These are phyloP conservation scores for Drosophila varians DNA, from an alignment of 1,140 invertebrate species.

Conservation along the genomic window DNA sequence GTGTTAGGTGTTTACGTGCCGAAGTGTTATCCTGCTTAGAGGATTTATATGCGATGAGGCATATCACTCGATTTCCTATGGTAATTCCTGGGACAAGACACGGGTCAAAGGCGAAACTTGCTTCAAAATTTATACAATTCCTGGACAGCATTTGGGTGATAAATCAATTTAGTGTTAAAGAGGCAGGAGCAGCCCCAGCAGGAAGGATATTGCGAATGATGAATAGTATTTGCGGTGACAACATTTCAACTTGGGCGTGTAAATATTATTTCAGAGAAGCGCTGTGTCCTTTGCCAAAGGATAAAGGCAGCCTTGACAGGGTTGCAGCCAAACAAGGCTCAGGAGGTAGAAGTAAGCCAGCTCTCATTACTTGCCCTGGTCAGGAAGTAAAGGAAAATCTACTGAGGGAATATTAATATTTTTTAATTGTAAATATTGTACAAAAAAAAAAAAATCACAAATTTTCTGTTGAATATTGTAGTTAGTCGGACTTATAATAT, in stretches of 20 bases:
- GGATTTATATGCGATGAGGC: constrained; percentile 47
- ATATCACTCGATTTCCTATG: constrained; percentile 38
- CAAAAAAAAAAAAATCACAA: no score
- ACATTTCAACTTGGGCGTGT: constrained; percentile 61
- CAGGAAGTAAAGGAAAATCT: neutral
- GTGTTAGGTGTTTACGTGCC: constrained; percentile 72
- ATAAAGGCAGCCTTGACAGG: constrained; percentile 48
- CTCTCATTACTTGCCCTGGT: neutral
- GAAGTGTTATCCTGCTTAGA: constrained; percentile 67
- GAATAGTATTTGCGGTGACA: constrained; percentile 68
- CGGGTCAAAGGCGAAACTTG: constrained; percentile 44
- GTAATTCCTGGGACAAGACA: constrained; percentile 3
- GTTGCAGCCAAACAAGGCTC: constrained; percentile 28
- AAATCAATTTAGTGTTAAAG: constrained; percentile 67
- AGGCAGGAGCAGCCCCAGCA: constrained; percentile 18
- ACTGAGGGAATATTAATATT: neutral
- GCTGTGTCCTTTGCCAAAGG: constrained; percentile 32
- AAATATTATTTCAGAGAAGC: constrained; percentile 71
- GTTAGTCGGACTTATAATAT: no score
- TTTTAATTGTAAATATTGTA: no score
- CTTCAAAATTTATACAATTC: constrained; percentile 65
- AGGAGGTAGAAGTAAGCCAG: neutral
- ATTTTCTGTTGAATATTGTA: no score
- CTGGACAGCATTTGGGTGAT: constrained; percentile 53
- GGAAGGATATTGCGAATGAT: constrained; percentile 50